phyloP scores from a whole-genome alignment of 1,140 invertebrate genomes.

The Rhopalosiphum maidis region DNA sequence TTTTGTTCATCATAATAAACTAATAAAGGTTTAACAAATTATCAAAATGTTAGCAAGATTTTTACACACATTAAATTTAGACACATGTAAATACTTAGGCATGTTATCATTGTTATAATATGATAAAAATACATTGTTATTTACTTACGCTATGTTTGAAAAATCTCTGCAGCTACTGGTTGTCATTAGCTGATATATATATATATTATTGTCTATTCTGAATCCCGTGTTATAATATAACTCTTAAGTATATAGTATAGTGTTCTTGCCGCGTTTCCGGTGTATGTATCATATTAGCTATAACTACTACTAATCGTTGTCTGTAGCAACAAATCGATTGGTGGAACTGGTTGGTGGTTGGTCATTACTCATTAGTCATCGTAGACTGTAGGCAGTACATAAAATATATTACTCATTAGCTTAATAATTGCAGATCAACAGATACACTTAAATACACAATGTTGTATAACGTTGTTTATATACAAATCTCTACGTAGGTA shows the following conservation, averaged over 20 bases:
- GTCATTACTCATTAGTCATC: neutral
- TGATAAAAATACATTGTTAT: too few species aligned
- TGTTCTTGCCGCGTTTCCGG: neutral
- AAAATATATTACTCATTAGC: neutral
- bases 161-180: neutral
- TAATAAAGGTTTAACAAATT: neutral
- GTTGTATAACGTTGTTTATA: neutral
- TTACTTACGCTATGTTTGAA: neutral
- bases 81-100: neutral
- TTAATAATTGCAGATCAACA: neutral
- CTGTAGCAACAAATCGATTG: neutral
- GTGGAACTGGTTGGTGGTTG: neutral
- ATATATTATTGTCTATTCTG: neutral
- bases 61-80: neutral
- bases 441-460: neutral
- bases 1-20: neutral
- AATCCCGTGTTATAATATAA: neutral
- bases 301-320: neutral
- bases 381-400: neutral
- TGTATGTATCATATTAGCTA: neutral
- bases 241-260: neutral
- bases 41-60: neutral
- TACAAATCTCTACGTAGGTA: neutral
- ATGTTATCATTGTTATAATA: neutral
- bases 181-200: neutral